These are phyloP conservation scores for Anguilla marmorata DNA, from an alignment of 2,797 vertebrate species.

Conservation along the genomic window DNA sequence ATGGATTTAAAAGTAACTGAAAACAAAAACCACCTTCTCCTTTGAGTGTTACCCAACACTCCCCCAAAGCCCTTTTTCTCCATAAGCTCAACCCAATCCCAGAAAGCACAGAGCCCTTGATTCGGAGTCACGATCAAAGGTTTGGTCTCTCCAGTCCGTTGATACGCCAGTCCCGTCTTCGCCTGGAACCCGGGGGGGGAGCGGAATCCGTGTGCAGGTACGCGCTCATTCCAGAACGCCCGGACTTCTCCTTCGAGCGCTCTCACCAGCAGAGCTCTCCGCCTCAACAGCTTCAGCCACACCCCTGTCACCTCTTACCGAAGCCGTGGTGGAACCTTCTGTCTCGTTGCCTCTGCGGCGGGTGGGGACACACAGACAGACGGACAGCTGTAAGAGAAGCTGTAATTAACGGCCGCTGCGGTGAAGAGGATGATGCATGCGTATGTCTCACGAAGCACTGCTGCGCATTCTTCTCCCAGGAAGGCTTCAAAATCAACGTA, in stretches of 20 bases:
- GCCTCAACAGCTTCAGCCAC: background rate
- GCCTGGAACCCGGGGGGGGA: background rate
- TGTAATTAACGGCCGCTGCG: background rate
- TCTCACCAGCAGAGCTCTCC: background rate
- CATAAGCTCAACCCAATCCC: background rate
- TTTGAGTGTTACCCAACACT: background rate
- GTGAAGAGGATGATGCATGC: background rate
- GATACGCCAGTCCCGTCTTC: background rate
- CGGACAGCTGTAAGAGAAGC: constrained; percentile 1
- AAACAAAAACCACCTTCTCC: background rate
- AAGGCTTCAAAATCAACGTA: background rate
- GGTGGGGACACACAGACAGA: background rate
- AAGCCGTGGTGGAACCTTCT: background rate
- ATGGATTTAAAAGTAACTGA: background rate
- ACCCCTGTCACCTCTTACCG: background rate
- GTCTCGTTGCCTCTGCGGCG: background rate
- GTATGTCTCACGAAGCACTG: background rate
- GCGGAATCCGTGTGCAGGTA: background rate
- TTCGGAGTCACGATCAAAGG: background rate
- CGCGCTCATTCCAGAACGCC: background rate
- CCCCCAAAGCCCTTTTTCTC: background rate
- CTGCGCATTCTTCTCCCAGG: background rate
- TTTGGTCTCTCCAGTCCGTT: background rate
- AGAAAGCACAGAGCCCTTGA: background rate
- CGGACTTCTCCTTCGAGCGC: background rate